phyloP scores from a whole-genome alignment of 2,888 invertebrate genomes.

The Macaria liturata region DNA sequence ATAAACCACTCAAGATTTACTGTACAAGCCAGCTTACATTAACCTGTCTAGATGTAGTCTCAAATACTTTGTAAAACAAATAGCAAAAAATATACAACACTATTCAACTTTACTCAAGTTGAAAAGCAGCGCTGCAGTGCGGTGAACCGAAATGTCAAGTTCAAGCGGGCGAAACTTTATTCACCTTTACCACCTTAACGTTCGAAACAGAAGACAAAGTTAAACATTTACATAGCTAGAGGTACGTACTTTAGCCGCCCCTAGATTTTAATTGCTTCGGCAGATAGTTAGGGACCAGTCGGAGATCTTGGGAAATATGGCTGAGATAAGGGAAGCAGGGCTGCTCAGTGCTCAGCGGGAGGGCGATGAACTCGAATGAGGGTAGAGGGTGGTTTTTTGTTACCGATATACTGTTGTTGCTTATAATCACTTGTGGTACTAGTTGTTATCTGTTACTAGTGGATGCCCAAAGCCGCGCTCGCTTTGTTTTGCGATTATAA shows the following conservation, averaged over 20 bases:
- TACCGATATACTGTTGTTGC: too few relatives aligned
- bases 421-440: too few relatives aligned
- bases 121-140: slow-evolving; percentile 19
- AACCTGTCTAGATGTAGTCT: too few relatives aligned
- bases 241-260: slow-evolving; percentile 25
- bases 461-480: too few relatives aligned
- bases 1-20: too few relatives aligned
- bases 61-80: too few relatives aligned
- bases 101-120: background rate
- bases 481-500: too few relatives aligned
- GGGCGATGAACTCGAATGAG: too few relatives aligned
- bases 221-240: slow-evolving; percentile 32
- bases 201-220: slow-evolving; percentile 29
- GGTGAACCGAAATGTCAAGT: slow-evolving; percentile 29
- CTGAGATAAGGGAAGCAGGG: slow-evolving; percentile 23
- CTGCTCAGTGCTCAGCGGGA: background rate
- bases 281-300: slow-evolving; percentile 28
- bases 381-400: too few relatives aligned
- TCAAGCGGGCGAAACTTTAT: slow-evolving; percentile 23
- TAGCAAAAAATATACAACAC: too few relatives aligned
- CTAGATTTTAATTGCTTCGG: slow-evolving; percentile 32
- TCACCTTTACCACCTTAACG: slow-evolving; percentile 28
- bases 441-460: too few relatives aligned
- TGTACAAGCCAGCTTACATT: too few relatives aligned
- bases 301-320: slow-evolving; percentile 29